Base-by-base conservation (phyloP, 2,888 invertebrate genomes). In the Zeuzera pyrina region DNA sequence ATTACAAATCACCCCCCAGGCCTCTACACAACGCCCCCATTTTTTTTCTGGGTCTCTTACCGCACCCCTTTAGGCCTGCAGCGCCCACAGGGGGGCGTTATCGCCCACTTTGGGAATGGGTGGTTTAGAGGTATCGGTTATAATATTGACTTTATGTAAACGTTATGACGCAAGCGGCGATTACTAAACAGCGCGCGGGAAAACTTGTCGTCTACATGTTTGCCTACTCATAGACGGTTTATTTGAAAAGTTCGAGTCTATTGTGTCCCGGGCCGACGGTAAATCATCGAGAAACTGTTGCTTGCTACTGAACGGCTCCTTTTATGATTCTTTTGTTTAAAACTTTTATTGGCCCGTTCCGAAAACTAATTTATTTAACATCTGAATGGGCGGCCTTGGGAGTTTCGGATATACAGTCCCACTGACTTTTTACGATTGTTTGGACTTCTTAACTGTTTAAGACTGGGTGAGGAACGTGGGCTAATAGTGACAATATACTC, bases 251-350 rank as follows among this genome's bases (percentile, higher is more conserved):
- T 77, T 76, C 41, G 50, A 57, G 52, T 57, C 68, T 63, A 73
- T 77, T 73, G 70, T 65, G 70, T 73, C 68, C 70, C 63, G 61
- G 49, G 63, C 61, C 57, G 39, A 48, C 65, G 68, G 71, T 83
- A 79, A 83, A 79, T 81, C 77, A 79, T 70, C 63, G 60, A 55
- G 61, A 67, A 60, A 64, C 65, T 74, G 73, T 73, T 76, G 73
- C 72, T 71, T 61, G 69, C 78, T 72, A 66, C 76, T 65, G 61
- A 72, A 49, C 59, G 65, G 65, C 72, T 70, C 66, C 57, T 74
- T 81, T 79, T 83, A 83, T 77, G 78, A 77, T 77, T 74, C 79
- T 79, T 79, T 81, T 83, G 81, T 81, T 79, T 77, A 69, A 78
- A 81, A 79, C 76, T 78, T 83, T 78, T 83, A 83, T 81, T 83